phyloP scores from a whole-genome alignment of 2,113 vertebrate species.

The Clarias batrachus region DNA sequence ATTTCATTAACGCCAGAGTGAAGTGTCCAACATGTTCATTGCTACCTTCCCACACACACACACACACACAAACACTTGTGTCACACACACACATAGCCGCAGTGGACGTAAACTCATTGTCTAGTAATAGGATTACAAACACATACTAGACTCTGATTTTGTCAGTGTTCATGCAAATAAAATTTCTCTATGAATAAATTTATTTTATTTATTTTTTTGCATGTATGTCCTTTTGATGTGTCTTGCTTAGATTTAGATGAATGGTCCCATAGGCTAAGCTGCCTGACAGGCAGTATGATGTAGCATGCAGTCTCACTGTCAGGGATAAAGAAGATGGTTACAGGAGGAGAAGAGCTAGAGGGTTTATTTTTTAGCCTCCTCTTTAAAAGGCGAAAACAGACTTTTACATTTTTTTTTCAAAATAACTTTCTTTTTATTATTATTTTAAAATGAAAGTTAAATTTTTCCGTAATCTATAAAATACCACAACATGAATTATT shows the following conservation, averaged over 20 bases:
- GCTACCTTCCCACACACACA: constrained; percentile 15
- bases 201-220: not conserved
- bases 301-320: constrained; percentile 2
- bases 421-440: too few relatives aligned
- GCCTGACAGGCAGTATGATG: not conserved
- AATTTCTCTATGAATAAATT: constrained; percentile 5
- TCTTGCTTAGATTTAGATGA: not conserved
- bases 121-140: constrained; percentile 9
- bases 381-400: not conserved
- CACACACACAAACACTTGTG: not conserved
- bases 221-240: constrained; percentile 15
- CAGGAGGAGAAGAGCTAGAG: not conserved
- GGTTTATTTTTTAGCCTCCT: not conserved
- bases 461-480: too few relatives aligned
- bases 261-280: not conserved
- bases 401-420: too few relatives aligned
- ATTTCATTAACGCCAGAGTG: constrained; percentile 60
- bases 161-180: constrained; percentile 14
- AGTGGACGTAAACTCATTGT: not conserved
- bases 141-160: not conserved
- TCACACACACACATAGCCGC: not conserved
- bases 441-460: too few relatives aligned
- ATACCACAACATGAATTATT: too few relatives aligned
- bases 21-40: constrained; percentile 55
- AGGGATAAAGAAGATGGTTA: constrained; percentile 4